Base-by-base conservation (phyloP, 2,888 invertebrate genomes). In the Mesorhabditis spiculigera region DNA sequence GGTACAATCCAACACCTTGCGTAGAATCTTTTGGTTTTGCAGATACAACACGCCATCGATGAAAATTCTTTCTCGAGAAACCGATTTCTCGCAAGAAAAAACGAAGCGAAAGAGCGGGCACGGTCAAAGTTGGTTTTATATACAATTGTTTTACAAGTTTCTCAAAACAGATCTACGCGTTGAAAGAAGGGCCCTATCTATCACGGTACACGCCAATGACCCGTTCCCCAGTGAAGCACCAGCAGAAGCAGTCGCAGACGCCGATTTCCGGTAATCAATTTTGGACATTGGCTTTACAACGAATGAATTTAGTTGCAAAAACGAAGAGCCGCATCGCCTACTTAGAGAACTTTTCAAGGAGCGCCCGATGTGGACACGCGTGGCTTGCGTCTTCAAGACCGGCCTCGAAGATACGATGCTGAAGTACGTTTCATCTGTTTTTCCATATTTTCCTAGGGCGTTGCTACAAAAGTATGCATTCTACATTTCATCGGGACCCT, bases 401-500 rank as follows among this genome's bases (percentile, higher is more conserved):
- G 80, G 82, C 43, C 76, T 86, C 62, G 82, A 82, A 4, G 81
- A 82, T 28, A 68, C 43, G 3, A 69, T 83, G 4, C 70, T 93
- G 0, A 94, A 92, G 87, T 89, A 43, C 61, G 75, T 28, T 62
- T 65, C 65, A 63, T 63, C 28, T 28, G 8, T 63, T 68, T 3
- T 43, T 43, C 41, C 13, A 16, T 43, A 16, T 43, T 65, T 43
- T 43, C 41, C 28, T 41, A 81, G 85, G 73, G 68, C 90, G 70
- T 89, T 95, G 13, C 88, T 95, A 71, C 94, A 96, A 0, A 90
- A 91, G 43, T 87, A 93, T 4, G 93, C 93, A 0, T 92, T 93
- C 86, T 93, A 93, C 86, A 93, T 92, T 87, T 89, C 90, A 68
- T 92, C 91, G 74, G 97, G 98, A 0, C 97, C 95, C 0, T 98